Evolutionary conservation across 2,888 invertebrate species (phyloP).

Genomic region (Caenorhabditis imperialis): DNA sequence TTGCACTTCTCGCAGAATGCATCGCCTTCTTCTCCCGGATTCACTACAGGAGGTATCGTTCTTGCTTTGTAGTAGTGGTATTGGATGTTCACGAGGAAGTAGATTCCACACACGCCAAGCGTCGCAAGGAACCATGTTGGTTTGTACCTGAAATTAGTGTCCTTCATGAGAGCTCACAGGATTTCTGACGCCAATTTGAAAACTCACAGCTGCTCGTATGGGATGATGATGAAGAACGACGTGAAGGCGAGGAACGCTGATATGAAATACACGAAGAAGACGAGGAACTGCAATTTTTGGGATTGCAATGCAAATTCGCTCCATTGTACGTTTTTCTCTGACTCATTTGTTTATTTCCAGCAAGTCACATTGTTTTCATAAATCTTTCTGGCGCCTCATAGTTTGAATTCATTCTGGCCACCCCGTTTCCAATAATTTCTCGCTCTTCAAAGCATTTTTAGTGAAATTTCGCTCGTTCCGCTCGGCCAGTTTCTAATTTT

Average conservation of each 20-base stretch:
- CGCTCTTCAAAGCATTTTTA: no score
- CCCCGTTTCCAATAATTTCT: no score
- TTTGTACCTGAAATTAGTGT: constrained; percentile 59
- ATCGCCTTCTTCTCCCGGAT: constrained; percentile 64
- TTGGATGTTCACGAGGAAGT: constrained; percentile 61
- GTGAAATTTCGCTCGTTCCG: no score
- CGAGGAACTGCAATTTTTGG: constrained; percentile 56
- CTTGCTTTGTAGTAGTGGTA: constrained; percentile 68
- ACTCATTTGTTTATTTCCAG: no score
- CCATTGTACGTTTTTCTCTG: neutral
- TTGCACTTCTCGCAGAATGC: constrained; percentile 62
- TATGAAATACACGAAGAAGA: constrained; percentile 63
- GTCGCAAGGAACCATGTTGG: constrained; percentile 45
- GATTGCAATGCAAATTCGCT: neutral
- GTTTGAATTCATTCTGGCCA: no score
- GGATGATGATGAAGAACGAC: constrained; percentile 65
- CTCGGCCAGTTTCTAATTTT: no score
- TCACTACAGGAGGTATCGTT: constrained; percentile 55
- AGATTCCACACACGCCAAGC: constrained; percentile 50
- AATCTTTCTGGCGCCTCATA: no score
- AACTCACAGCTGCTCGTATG: constrained; percentile 66
- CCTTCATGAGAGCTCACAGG: no score
- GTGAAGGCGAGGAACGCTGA: constrained; percentile 59
- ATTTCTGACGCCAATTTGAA: neutral
- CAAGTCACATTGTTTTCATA: no score